Evolutionary conservation across 2,113 vertebrate genomes (phyloP).

Genomic region (Poecilia latipinna): DNA sequence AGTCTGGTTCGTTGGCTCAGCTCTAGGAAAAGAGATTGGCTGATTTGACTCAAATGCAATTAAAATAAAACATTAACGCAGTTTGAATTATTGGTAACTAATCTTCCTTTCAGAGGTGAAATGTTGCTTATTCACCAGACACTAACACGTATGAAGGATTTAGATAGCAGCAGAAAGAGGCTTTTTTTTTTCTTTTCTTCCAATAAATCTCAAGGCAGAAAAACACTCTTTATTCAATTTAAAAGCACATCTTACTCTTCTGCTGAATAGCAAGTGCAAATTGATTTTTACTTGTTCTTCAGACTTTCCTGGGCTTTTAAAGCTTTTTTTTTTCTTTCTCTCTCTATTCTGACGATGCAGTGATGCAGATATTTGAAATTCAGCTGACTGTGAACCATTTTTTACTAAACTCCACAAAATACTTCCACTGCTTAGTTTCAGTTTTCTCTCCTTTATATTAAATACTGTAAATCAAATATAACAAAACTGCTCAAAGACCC

Average conservation of each 20-base stretch:
- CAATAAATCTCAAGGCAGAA: background rate
- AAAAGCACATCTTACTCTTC: background rate
- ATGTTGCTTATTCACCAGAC: background rate
- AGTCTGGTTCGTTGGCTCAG: too few relatives aligned
- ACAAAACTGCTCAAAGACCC: conserved; percentile 38
- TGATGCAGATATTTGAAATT: conserved; percentile 9
- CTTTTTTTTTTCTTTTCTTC: background rate
- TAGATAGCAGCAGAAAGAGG: background rate
- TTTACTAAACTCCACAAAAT: conserved; percentile 25
- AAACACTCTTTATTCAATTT: background rate
- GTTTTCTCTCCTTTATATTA: conserved; percentile 40
- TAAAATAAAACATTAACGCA: too few relatives aligned
- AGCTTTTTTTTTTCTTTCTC: background rate
- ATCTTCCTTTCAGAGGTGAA: background rate
- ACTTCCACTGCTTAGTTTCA: conserved; percentile 11
- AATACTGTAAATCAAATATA: conserved; percentile 53
- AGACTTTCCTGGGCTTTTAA: background rate
- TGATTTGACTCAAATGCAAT: too few relatives aligned
- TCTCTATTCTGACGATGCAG: background rate
- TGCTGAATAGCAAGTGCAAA: background rate
- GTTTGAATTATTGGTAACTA: background rate
- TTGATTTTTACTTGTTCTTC: background rate
- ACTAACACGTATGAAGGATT: background rate
- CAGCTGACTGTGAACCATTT: conserved; percentile 25
- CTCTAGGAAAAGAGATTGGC: too few relatives aligned